Base-by-base conservation (phyloP, 2,113 vertebrate species). In the Antigone vipio region DNA sequence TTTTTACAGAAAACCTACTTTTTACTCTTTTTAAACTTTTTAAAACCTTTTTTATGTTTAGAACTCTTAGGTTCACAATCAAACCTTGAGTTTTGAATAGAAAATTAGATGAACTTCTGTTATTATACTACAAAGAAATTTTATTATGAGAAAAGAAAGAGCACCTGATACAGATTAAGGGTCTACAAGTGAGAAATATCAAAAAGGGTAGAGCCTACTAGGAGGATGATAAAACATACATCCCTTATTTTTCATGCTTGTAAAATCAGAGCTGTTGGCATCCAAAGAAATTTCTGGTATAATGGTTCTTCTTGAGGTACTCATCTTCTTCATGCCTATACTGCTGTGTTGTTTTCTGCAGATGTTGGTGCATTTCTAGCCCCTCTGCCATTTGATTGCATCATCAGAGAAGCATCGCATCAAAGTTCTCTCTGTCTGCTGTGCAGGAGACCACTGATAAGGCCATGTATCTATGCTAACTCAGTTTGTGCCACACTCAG, bases 181-280 rank as follows among this genome's bases (percentile, higher is more conserved):
- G 13, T 80, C 49, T 92, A 29, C 9, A 63, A 35, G 20, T 27
- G 27, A 72, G 35, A 94, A 74, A 44, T 67, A 52, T 30, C 29
- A 72, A 35, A 26, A 88, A 53, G 4, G 10, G 5, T 1, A 84
- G 52, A 83, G 9, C 9, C 44, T 52, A n/a, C 11, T 22, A 68
- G n/a, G 22, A 78, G 40, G 21, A 10, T 20, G 34, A 15, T 30
- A 69, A 83, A 26, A 63, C 58, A 12, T 34, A n/a, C 11, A 67
- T 60, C 5, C 5, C 9, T 1, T 44, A 34, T 56, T 75, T 82
- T 73, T 89, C 0, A 0, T 42, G 9, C 23, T 55, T 44, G 7
- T 34, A 72, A 67, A 91, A 47, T 30, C 19, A 2, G n/a, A 83
- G 15, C 12, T 77, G 6, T 79, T 69, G 60, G 1, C 22, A 81